A percentile compares a stretch with the other conserved stretches of the same genome.
These are phyloP conservation scores for Lytechinus pictus DNA, from an alignment of 35 echinoderm and acorn worm genomes.

Conservation along the genomic window DNA sequence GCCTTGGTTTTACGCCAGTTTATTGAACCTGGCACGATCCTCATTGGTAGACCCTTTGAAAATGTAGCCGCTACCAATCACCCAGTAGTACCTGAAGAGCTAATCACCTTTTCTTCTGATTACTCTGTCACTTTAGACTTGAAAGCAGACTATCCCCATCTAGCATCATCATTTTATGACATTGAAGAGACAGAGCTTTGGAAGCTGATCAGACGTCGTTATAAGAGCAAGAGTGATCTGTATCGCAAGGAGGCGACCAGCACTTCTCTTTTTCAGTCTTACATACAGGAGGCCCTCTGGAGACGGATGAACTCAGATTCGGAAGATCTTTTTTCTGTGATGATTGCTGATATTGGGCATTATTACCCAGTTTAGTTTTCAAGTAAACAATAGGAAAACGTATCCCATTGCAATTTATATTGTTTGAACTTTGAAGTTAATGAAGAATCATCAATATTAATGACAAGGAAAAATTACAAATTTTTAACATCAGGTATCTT, in stretches of 20 bases:
- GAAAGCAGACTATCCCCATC: background rate
- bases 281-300: background rate
- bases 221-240: background rate
- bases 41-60: background rate
- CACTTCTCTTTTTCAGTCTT: slow-evolving; percentile 26
- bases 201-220: background rate
- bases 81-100: slow-evolving; percentile 15
- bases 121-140: slow-evolving; percentile 2
- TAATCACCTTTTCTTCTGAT: background rate
- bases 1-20: background rate
- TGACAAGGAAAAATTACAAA: too few relatives aligned
- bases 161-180: background rate
- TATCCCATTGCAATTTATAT: too few relatives aligned
- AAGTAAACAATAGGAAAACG: too few relatives aligned
- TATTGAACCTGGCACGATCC: background rate
- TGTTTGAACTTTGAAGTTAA: too few relatives aligned
- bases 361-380: background rate
- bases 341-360: slow-evolving; percentile 18
- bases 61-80: background rate
- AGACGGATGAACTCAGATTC: background rate
- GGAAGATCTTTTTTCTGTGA: background rate
- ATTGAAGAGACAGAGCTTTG: background rate
- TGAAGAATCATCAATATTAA: too few relatives aligned
- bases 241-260: background rate
- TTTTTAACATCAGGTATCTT: too few relatives aligned